Evolutionary conservation across 2,797 vertebrate genomes (phyloP).

Genomic region (Odontamblyopus rebecca): DNA sequence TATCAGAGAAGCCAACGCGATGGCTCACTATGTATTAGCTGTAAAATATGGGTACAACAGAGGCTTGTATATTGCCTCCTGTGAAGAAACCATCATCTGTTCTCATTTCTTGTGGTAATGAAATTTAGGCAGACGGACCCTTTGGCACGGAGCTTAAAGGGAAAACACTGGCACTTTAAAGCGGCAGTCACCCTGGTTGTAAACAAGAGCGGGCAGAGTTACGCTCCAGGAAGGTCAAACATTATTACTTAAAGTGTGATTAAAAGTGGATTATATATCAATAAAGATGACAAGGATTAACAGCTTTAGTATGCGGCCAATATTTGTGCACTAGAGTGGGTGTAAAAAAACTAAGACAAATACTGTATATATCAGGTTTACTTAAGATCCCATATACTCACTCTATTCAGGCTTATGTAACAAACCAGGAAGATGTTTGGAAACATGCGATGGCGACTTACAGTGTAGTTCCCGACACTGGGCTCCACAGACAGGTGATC

Average conservation of each 20-base stretch:
- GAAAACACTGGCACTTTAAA: constrained; percentile 13
- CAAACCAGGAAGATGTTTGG: too few species aligned
- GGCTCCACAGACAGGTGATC: too few species aligned
- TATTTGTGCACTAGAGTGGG: too few species aligned
- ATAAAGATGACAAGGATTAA: constrained; percentile 50
- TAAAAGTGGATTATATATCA: constrained; percentile 52
- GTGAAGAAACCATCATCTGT: constrained; percentile 14
- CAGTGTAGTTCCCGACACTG: too few species aligned
- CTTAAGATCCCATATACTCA: too few species aligned
- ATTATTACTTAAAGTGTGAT: constrained; percentile 52
- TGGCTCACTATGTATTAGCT: constrained; percentile 27
- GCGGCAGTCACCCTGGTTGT: constrained; percentile 42
- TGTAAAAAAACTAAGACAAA: too few species aligned
- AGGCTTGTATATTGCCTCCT: constrained; percentile 6
- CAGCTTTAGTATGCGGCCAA: constrained; percentile 25
- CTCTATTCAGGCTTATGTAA: too few species aligned
- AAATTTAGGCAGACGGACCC: constrained; percentile 6
- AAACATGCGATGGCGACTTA: too few species aligned
- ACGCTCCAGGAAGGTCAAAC: constrained; percentile 8
- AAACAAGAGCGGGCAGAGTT: constrained; percentile 1
- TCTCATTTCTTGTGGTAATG: constrained; percentile 21
- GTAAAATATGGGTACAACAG: constrained; percentile 20
- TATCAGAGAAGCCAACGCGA: constrained; percentile 33
- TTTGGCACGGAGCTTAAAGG: not conserved
- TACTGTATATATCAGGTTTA: too few species aligned